Base-by-base conservation (phyloP, 2,888 invertebrate species). In the Calliscelio sp. region DNA sequence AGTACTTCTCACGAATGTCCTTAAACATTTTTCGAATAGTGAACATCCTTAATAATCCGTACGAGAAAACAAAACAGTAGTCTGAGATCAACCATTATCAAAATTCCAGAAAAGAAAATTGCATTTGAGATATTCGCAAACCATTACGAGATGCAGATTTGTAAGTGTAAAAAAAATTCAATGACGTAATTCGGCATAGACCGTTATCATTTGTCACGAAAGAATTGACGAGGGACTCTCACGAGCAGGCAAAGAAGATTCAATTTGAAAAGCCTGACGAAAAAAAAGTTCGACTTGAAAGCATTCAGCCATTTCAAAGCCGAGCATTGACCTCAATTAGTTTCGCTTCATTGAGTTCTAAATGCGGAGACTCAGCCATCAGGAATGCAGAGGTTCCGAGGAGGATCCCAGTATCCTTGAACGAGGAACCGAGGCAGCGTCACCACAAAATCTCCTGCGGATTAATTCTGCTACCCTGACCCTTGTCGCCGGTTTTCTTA, bases 271-370 rank as follows among this genome's bases (percentile, higher is more conserved):
- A 24, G 22, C 11, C 18, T 7, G 18, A 10, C 7, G 57, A 74
- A 73, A 74, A 57, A 49, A n/a, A n/a, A n/a, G n/a, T n/a, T 57
- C 20, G 46, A 38, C 46, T 49, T 32, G 4, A 16, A 35, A 16
- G 20, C 22, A 41, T 16, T 35, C 51, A 16, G 38, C 51, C 38
- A 66, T 16, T 59, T 73, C 44, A 53, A 61, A 51, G 74, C 55
- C 65, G 85, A 59, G 51, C 79, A 71, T 65, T 78, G 87, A 88
- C 85, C 71, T 81, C 90, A 91, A 93, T 93, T 91, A 92, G 92
- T 91, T 91, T 86, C 92, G 91, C 92, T 92, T 89, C 91, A 92
- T 92, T 90, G 93, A 92, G 91, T 93, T 93, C 93, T 93, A 93
- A 93, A 93, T 92, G 92, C 91, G 93, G 92, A 93, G 92, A 91